phyloP scores from a whole-genome alignment of 2,888 invertebrate genomes.

The Eutolmus rufibarbis region DNA sequence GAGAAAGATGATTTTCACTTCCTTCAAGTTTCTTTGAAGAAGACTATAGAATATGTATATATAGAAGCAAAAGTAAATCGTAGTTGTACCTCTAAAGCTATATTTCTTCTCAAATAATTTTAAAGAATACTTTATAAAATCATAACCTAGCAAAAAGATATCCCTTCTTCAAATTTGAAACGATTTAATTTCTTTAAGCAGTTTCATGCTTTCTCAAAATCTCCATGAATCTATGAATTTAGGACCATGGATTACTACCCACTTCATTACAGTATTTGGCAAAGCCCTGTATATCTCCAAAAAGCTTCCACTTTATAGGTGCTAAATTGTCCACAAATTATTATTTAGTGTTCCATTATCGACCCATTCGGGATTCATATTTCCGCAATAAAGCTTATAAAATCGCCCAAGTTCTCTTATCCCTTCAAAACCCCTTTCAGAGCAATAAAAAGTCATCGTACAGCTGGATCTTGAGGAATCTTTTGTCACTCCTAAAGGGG shows the following conservation, averaged over 20 bases:
- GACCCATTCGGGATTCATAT: neutral
- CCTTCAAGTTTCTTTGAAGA: too few species aligned
- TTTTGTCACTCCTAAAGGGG: neutral
- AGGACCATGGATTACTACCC: neutral
- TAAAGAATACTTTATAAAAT: neutral
- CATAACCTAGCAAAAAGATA: neutral
- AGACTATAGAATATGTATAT: too few species aligned
- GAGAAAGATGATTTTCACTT: neutral
- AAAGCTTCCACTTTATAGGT: neutral
- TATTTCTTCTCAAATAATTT: too few species aligned
- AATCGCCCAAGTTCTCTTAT: neutral
- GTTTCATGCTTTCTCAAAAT: neutral
- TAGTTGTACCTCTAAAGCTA: neutral
- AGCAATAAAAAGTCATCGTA: neutral
- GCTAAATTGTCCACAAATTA: neutral
- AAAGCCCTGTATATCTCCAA: neutral
- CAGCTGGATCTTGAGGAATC: neutral
- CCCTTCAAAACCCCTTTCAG: neutral
- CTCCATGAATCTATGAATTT: neutral
- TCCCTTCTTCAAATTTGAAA: neutral
- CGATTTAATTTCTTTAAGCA: neutral
- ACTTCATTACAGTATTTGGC: neutral
- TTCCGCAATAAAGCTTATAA: neutral
- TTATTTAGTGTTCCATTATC: neutral
- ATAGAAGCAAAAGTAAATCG: too few species aligned